A percentile compares a stretch with the other conserved stretches of the same genome.
Conservation (phyloP, 2,113 vertebrate genomes). For the Saguinus imperator region DNA sequence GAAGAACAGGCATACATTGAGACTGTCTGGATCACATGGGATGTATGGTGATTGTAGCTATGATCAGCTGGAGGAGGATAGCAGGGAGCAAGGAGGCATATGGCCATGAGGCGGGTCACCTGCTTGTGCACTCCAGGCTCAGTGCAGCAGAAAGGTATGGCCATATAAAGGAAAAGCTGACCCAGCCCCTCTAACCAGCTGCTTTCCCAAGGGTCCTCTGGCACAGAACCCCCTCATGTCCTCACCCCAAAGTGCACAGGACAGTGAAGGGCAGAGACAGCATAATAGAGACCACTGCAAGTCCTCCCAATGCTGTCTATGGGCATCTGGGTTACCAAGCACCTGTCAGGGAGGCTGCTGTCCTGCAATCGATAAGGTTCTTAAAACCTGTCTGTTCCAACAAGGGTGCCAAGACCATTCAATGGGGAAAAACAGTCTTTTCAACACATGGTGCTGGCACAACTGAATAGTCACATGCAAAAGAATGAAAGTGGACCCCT, state of each 20-base stretch:
- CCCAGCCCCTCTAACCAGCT: not conserved
- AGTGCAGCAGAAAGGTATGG: not conserved
- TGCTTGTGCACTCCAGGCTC: not conserved
- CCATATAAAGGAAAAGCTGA: not conserved
- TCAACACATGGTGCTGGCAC: not conserved
- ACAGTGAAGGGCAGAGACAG: not conserved
- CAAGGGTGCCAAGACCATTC: not conserved
- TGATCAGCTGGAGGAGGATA: not conserved
- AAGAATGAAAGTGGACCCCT: not conserved
- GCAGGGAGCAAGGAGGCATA: not conserved
- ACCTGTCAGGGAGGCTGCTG: not conserved
- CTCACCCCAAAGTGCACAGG: not conserved
- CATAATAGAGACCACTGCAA: not conserved
- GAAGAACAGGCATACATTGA: not conserved
- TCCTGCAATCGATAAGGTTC: not conserved
- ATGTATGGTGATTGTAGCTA: not conserved
- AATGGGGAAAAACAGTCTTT: not conserved
- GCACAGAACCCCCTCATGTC: not conserved
- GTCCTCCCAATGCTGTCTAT: not conserved
- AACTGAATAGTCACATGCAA: not conserved
- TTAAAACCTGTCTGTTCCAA: not conserved
- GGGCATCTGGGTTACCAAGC: no score
- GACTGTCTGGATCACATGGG: no score
- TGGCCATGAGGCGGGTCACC: fast-evolving
- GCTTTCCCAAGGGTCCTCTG: not conserved